Conservation (phyloP, 2,888 invertebrate genomes). For the Eumerus sabulonum region DNA sequence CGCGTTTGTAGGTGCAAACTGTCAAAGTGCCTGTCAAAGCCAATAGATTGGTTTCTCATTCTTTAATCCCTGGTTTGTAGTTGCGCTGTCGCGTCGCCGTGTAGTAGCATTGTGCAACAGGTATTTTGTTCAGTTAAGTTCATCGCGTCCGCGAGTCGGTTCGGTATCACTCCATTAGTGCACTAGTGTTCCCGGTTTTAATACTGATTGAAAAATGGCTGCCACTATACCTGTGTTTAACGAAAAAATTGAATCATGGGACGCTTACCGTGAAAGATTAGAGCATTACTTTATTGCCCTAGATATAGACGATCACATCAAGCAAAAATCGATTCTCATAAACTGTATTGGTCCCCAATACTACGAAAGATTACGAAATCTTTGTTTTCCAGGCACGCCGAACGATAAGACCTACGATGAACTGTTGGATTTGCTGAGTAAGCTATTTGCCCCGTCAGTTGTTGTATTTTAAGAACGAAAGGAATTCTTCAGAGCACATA, state of each 20-base stretch:
- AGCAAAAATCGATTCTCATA: slow-evolving; percentile 46
- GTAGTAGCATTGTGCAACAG: too few relatives aligned
- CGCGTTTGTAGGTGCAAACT: too few relatives aligned
- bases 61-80: too few relatives aligned
- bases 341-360: slow-evolving; percentile 43
- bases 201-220: slow-evolving; percentile 32
- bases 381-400: slow-evolving; percentile 51
- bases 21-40: too few relatives aligned
- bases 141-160: too few relatives aligned
- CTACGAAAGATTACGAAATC: slow-evolving; percentile 44
- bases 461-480: slow-evolving; percentile 55
- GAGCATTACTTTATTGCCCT: slow-evolving; percentile 48
- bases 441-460: slow-evolving; percentile 41
- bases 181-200: not conserved
- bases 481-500: slow-evolving; percentile 30
- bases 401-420: slow-evolving; percentile 46
- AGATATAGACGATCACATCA: slow-evolving; percentile 41
- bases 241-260: slow-evolving; percentile 57
- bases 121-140: too few relatives aligned
- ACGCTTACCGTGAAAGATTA: slow-evolving; percentile 47
- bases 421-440: slow-evolving; percentile 28
- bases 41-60: too few relatives aligned
- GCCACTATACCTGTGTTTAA: slow-evolving; percentile 36
- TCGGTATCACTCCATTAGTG: not conserved
- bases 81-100: too few relatives aligned